Base-by-base conservation (phyloP, 2,888 invertebrate genomes). In the Platycheirus albimanus region DNA sequence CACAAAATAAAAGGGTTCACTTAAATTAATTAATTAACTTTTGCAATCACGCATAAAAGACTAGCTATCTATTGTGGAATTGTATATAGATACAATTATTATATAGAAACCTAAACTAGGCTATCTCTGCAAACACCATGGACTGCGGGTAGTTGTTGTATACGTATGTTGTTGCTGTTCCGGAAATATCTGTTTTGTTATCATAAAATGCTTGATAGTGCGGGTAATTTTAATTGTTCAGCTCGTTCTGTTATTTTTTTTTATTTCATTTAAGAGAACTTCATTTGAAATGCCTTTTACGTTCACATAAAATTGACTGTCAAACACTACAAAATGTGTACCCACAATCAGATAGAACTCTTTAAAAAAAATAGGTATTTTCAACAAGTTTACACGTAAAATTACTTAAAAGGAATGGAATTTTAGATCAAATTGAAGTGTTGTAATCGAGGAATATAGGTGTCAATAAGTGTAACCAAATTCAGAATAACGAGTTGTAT, bases 21-120 rank as follows among this genome's bases (percentile, higher is more conserved):
- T 52, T 36, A 11, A 52, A 52, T 52, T 52, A 52, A 52, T 52
- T 52, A 52, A 52, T 52, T 52, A 33, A 52, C n/a, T 52, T 36
- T 36, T 52, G 17, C 52, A 52, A 52, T 52, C 52, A 36, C 17
- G 33, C 17, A 33, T 33, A 52, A 52, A 19, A 33, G 3, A 52
- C 3, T 4, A 4, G 33, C n/a, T 17, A 30, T 17, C 17, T 52
- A 17, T 0, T 15, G 10, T 11, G 11, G n/a, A 36, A n/a, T 30
- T 30, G 10, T 10, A 30, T 11, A 36, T 11, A 36, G n/a, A 36
- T 11, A 36, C 36, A 3, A 36, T n/a, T n/a, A n/a, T n/a, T n/a
- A n/a, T n/a, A 36, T n/a, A 36, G 11, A 11, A 17, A 51, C 8
- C 10, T n/a, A 19, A 52, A 52, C 33, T 52, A 33, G 33, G 33